Evolutionary conservation across 2,113 vertebrate genomes (phyloP).

Genomic region (Prinia subflava): DNA sequence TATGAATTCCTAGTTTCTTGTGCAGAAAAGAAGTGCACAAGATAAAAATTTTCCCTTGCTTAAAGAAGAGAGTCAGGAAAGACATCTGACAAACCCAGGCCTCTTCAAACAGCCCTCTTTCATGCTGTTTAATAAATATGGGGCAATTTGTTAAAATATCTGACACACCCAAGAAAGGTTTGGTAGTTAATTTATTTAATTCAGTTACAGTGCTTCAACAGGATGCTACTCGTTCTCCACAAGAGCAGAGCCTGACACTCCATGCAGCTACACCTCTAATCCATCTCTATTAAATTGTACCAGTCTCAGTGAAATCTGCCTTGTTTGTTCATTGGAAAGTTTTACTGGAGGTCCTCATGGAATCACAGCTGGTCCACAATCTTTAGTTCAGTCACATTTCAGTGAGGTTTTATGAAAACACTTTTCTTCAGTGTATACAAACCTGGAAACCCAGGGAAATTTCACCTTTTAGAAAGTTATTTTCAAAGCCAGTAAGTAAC

Average conservation of each 20-base stretch:
- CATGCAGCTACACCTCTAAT: background rate
- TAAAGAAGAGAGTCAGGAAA: background rate
- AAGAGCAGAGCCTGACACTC: background rate
- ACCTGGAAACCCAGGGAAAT: background rate
- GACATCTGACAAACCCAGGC: background rate
- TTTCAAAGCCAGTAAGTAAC: background rate
- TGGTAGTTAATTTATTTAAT: constrained; percentile 20
- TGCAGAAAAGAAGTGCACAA: background rate
- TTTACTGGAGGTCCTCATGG: background rate
- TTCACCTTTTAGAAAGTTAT: background rate
- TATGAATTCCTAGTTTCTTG: background rate
- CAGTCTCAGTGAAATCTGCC: background rate
- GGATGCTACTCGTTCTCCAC: background rate
- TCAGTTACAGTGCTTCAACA: constrained; percentile 22
- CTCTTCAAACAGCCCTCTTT: background rate
- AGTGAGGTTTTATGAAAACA: background rate
- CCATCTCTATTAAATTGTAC: background rate
- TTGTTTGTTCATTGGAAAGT: background rate
- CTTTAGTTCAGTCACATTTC: background rate
- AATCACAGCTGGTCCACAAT: background rate
- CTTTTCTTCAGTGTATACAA: background rate
- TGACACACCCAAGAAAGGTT: background rate
- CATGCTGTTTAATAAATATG: background rate
- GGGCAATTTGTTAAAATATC: background rate
- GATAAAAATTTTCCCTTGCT: background rate